A percentile compares a stretch with the other conserved stretches of the same genome.
Evolutionary conservation across 2,113 vertebrate genomes (phyloP).

Genomic region (Myiagra hebetior): DNA sequence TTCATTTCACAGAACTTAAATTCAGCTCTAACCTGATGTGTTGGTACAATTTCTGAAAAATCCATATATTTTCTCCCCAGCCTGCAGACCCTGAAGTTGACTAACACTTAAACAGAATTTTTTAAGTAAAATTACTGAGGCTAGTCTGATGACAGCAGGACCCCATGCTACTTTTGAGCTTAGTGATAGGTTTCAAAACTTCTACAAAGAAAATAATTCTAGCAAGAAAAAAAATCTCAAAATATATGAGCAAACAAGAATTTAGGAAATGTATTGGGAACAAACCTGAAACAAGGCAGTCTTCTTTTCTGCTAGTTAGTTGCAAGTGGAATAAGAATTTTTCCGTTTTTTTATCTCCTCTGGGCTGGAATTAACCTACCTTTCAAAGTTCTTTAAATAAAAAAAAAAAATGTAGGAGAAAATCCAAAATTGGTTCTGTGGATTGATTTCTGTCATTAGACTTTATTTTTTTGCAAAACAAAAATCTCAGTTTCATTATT

Average conservation of each 20-base stretch:
- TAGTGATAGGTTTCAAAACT: background rate
- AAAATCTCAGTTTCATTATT: slow-evolving; percentile 26
- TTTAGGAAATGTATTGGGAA: background rate
- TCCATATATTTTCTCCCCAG: background rate
- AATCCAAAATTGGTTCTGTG: background rate
- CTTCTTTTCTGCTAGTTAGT: background rate
- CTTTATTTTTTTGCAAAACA: background rate
- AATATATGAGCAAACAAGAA: background rate
- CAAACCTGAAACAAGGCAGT: background rate
- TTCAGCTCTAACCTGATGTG: background rate
- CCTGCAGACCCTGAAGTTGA: background rate
- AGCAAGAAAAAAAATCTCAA: background rate
- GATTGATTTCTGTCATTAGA: background rate
- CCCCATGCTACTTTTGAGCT: background rate
- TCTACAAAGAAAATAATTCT: background rate
- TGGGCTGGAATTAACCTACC: background rate
- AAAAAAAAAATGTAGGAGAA: background rate
- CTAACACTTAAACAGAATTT: background rate
- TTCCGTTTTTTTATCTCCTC: background rate
- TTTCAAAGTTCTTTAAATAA: background rate
- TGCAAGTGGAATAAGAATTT: background rate
- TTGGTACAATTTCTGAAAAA: background rate
- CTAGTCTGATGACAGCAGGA: background rate
- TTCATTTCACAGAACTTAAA: slow-evolving; percentile 38
- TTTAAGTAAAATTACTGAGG: background rate